Evolutionary conservation across 2,888 invertebrate genomes (phyloP).

Genomic region (Sceliomorpha sp.): DNA sequence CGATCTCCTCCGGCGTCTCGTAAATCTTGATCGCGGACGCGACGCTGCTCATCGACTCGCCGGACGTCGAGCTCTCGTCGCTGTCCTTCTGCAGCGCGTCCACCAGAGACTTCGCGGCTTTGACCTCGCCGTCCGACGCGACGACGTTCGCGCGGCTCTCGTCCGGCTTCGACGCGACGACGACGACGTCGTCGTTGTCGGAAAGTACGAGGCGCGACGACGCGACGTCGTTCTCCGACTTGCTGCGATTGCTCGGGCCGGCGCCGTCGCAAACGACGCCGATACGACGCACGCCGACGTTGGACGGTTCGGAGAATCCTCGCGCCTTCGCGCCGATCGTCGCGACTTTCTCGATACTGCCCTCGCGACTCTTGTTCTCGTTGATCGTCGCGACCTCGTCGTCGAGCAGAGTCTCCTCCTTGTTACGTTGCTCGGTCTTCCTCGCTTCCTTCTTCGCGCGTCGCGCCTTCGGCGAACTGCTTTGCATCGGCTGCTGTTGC

Average conservation of each 20-base stretch:
- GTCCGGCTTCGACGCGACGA: conserved; percentile 40
- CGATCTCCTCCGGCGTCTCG: conserved; percentile 85
- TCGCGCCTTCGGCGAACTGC: conserved; percentile 44
- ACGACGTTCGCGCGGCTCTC: conserved; percentile 50
- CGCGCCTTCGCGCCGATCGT: conserved; percentile 60
- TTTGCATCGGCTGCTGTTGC: conserved; percentile 30
- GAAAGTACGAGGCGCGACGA: conserved; percentile 4
- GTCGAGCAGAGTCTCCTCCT: conserved; percentile 75
- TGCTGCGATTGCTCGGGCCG: conserved; percentile 73
- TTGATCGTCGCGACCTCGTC: conserved; percentile 78
- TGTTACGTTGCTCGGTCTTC: conserved; percentile 71
- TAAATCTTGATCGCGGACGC: conserved; percentile 59
- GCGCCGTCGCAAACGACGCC: no score
- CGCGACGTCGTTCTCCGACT: conserved; percentile 74
- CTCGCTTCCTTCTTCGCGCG: conserved; percentile 53
- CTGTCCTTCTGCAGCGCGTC: conserved; percentile 68
- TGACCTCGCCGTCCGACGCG: conserved; percentile 54
- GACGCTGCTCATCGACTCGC: conserved; percentile 73
- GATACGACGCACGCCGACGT: conserved; percentile 5
- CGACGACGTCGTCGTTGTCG: no score
- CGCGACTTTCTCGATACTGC: conserved; percentile 55
- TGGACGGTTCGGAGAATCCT: conserved; percentile 69
- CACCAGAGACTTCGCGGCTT: conserved; percentile 55
- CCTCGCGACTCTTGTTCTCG: conserved; percentile 68
- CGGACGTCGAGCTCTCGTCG: conserved; percentile 75